Evolutionary conservation across 2,888 invertebrate genomes (phyloP), one percentile per base, ranked within the genome.

Genomic region (Orthosia cruda): DNA sequence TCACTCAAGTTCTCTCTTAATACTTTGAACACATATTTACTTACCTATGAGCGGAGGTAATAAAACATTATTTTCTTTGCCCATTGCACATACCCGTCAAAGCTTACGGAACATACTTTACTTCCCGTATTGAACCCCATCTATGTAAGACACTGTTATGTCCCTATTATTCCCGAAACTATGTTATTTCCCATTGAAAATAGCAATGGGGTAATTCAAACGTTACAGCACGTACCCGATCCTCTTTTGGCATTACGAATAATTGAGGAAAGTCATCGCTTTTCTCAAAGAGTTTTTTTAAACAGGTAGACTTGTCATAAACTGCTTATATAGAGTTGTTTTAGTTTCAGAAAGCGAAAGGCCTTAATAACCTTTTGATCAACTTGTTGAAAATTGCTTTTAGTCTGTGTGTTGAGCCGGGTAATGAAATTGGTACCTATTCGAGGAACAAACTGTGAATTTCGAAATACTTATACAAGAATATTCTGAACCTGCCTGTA

Each of bases 1-100:
- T 92, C 62, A 64, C 87, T 84, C 71, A 80, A 87, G 83, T 84
- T 85, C 80, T 81, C 81, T 83, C 84, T 84, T 89, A 89, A 89
- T 89, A 86, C 87, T 86, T 89, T 83, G 84, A 86, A 85, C 87
- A 88, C 85, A 89, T 83, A 88, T 88, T 89, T 89, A 86, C 85
- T 86, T 83, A 79, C 79, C 72, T 72, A 77, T 75, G 77, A 83
- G 72, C 40, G 67, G 47, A 78, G 45, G 85, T 72, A 83, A 84
- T 81, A 83, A 83, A 81, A 81, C 70, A 80, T 83, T 81, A 16
- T 75, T 81, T 74, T 77, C 58, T 61, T 50, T 67, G 64, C 57
- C 63, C 75, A 73, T 70, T 52, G 59, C 52, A 76, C 55, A 74
- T 54, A 59, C 26, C 55, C 57, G 26, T 66, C 57, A 65, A 73